Evolutionary conservation across 2,113 vertebrate species (phyloP).

Genomic region (Microtus pennsylvanicus): DNA sequence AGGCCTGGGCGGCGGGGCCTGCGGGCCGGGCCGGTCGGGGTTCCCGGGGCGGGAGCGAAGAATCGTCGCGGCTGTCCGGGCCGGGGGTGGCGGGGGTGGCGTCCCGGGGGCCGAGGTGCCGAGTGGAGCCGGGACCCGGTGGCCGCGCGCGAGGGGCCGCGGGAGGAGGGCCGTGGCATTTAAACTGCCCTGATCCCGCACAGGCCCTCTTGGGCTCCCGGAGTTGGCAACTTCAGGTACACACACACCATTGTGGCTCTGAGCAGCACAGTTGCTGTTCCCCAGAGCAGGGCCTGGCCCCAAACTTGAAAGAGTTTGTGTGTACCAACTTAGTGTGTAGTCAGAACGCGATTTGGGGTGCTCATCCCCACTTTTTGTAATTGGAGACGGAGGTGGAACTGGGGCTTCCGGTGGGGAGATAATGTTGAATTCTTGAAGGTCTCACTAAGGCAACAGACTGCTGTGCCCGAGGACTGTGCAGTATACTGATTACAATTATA

Average conservation of each 20-base stretch:
- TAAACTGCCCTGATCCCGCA: background rate
- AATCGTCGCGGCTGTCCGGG: background rate
- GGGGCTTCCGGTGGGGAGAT: background rate
- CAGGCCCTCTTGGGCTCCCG: background rate
- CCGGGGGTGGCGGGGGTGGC: background rate
- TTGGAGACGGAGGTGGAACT: background rate
- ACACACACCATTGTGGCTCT: background rate
- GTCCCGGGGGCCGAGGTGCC: too few relatives aligned
- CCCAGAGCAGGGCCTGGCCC: background rate
- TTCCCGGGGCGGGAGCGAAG: background rate
- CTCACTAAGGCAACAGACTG: background rate
- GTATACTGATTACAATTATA: background rate
- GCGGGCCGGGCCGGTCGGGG: background rate
- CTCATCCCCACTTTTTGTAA: background rate
- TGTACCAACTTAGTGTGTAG: background rate
- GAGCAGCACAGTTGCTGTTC: background rate
- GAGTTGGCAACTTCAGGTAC: slow-evolving; percentile 62
- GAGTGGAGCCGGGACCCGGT: too few relatives aligned
- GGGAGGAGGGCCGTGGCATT: background rate
- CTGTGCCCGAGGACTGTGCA: background rate
- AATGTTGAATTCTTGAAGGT: background rate
- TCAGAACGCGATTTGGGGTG: background rate
- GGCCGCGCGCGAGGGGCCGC: background rate
- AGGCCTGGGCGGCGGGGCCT: slow-evolving; percentile 69
- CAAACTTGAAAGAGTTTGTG: background rate